phyloP scores from a whole-genome alignment of 1,140 invertebrate genomes.

The Leptonema lineaticorne region DNA sequence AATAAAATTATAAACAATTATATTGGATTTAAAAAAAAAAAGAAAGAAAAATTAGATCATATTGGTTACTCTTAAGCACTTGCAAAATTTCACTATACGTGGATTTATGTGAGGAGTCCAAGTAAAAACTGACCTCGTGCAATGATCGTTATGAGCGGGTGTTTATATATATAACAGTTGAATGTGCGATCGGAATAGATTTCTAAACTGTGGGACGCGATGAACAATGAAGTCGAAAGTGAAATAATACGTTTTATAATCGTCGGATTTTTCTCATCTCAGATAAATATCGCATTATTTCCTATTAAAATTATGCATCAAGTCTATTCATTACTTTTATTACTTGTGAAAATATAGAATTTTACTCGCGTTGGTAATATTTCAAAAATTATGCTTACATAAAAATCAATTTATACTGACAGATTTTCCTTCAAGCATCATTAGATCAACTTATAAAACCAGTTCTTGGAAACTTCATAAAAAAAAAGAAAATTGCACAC shows the following conservation, averaged over 20 bases:
- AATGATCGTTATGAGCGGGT: not conserved
- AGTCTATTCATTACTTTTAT: too few relatives aligned
- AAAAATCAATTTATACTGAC: too few relatives aligned
- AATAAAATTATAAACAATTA: not conserved
- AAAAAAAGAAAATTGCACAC: too few relatives aligned
- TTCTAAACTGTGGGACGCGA: not conserved
- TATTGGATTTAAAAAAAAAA: not conserved
- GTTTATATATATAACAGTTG: not conserved
- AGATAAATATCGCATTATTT: too few relatives aligned
- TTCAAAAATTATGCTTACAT: too few relatives aligned
- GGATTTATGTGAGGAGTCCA: not conserved
- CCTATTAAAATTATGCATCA: too few relatives aligned
- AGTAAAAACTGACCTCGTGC: conserved; percentile 15
- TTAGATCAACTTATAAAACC: too few relatives aligned
- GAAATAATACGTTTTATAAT: not conserved
- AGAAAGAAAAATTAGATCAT: not conserved
- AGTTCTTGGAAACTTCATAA: too few relatives aligned
- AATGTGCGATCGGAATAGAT: too few relatives aligned
- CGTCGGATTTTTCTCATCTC: not conserved
- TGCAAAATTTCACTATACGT: not conserved
- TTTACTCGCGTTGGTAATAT: too few relatives aligned
- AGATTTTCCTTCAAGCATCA: too few relatives aligned
- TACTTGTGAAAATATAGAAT: too few relatives aligned
- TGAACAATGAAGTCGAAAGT: not conserved
- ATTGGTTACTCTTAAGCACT: not conserved